Evolutionary conservation across 37 sponge, comb jelly and placozoan genomes (phyloP).

Genomic region (Tethya wilhelma): DNA sequence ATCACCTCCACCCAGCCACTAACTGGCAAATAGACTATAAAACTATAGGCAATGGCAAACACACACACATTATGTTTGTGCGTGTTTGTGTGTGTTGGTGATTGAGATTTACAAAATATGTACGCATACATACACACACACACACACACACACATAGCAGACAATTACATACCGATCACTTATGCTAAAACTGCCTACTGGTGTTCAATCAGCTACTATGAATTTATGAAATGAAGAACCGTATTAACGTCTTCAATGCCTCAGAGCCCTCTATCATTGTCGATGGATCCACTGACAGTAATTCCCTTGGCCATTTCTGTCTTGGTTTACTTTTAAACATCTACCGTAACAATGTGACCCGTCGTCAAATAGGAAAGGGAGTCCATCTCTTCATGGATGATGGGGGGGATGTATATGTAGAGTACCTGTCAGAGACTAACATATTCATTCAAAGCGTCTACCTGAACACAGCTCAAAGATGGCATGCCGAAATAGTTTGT

Average conservation of each 20-base stretch:
- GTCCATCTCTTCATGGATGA: slow-evolving; percentile 80
- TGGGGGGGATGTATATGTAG: slow-evolving; percentile 86
- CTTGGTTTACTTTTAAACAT: slow-evolving; percentile 94
- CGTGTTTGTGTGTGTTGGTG: no score
- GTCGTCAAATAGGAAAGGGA: slow-evolving; percentile 88
- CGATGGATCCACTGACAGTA: slow-evolving; percentile 95
- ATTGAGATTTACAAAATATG: no score
- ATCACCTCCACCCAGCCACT: no score
- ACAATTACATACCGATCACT: slow-evolving; percentile 59
- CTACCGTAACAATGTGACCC: slow-evolving; percentile 75
- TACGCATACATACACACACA: no score
- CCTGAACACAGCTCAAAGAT: slow-evolving; percentile 76
- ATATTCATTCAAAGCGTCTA: slow-evolving; percentile 89
- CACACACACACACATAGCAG: not conserved
- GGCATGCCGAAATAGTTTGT: slow-evolving; percentile 94
- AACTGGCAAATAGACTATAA: no score
- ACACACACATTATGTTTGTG: no score
- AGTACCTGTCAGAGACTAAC: slow-evolving; percentile 73
- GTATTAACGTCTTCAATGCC: slow-evolving; percentile 86
- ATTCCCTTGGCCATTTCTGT: slow-evolving; percentile 89
- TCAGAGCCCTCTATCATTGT: slow-evolving; percentile 76
- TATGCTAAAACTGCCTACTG: slow-evolving; percentile 84
- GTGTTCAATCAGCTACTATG: slow-evolving; percentile 95
- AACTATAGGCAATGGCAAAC: no score
- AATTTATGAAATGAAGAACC: slow-evolving; percentile 94